Conservation (phyloP, 2,113 vertebrate species). For the Cephalopholis sonnerati region DNA sequence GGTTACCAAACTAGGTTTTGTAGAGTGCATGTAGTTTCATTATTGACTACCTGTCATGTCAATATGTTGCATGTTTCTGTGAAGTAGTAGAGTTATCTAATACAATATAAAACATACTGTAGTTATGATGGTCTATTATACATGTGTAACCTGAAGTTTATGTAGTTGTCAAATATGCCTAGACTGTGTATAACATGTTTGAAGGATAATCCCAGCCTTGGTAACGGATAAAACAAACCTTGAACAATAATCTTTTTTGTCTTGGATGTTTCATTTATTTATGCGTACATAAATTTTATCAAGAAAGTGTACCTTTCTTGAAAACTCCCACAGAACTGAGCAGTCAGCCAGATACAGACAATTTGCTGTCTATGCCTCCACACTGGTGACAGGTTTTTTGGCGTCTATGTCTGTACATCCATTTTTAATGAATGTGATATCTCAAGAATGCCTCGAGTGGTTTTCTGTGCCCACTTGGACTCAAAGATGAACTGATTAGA, state of each 20-base stretch:
- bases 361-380: too few species aligned
- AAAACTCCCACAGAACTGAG: neutral
- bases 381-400: too few species aligned
- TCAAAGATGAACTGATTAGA: too few species aligned
- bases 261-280: constrained; percentile 39
- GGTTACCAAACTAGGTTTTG: constrained; percentile 33
- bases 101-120: constrained; percentile 56
- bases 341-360: neutral
- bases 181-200: constrained; percentile 62
- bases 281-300: neutral
- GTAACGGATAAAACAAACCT: constrained; percentile 73
- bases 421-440: too few species aligned
- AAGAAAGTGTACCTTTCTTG: neutral
- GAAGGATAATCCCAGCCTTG: constrained; percentile 59
- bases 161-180: constrained; percentile 66
- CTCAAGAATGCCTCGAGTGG: too few species aligned
- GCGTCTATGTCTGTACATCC: too few species aligned
- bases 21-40: constrained; percentile 46
- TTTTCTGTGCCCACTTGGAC: too few species aligned
- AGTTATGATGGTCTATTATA: constrained; percentile 62
- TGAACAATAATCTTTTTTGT: constrained; percentile 45
- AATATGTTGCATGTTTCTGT: constrained; percentile 74
- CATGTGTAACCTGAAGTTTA: constrained; percentile 67
- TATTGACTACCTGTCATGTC: constrained; percentile 49
- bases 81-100: constrained; percentile 68